Conservation (phyloP, 2,113 vertebrate species). For the Setophaga coronata region DNA sequence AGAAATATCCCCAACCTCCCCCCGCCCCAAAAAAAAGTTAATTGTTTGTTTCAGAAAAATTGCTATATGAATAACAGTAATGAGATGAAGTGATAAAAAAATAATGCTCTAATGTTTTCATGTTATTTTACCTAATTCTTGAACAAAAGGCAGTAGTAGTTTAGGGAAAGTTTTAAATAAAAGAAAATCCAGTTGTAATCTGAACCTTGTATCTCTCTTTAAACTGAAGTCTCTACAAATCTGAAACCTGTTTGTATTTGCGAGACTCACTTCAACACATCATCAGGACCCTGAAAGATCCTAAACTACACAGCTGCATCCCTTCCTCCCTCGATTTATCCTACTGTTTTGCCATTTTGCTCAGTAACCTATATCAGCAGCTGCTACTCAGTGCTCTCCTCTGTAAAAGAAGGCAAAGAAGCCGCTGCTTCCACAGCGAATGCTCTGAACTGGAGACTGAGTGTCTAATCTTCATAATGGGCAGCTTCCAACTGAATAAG, state of each 20-base stretch:
- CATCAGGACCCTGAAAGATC: not conserved
- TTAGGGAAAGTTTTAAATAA: not conserved
- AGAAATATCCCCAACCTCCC: fast-evolving
- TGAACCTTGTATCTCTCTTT: not conserved
- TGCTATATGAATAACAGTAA: not conserved
- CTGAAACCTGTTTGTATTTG: not conserved
- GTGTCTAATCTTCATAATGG: slow-evolving; percentile 65
- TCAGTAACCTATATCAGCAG: slow-evolving; percentile 39
- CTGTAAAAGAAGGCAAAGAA: slow-evolving; percentile 17
- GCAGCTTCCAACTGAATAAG: slow-evolving; percentile 43
- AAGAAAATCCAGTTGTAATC: not conserved
- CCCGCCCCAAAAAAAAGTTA: not conserved
- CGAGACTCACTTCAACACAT: not conserved
- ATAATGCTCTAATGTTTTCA: not conserved
- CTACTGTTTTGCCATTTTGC: slow-evolving; percentile 35
- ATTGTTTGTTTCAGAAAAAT: not conserved
- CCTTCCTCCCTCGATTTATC: slow-evolving; percentile 8
- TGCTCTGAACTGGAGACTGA: slow-evolving; percentile 54
- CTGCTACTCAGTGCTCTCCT: slow-evolving; percentile 56
- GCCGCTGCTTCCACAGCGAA: slow-evolving; percentile 37
- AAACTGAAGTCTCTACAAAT: not conserved
- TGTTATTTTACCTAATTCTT: not conserved
- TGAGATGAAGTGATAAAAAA: not conserved
- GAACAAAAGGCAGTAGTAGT: not conserved
- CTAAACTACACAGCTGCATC: not conserved